Evolutionary conservation across 2,113 vertebrate species (phyloP), one percentile per base, ranked within the genome.

Genomic region (Orthonyx spaldingii): DNA sequence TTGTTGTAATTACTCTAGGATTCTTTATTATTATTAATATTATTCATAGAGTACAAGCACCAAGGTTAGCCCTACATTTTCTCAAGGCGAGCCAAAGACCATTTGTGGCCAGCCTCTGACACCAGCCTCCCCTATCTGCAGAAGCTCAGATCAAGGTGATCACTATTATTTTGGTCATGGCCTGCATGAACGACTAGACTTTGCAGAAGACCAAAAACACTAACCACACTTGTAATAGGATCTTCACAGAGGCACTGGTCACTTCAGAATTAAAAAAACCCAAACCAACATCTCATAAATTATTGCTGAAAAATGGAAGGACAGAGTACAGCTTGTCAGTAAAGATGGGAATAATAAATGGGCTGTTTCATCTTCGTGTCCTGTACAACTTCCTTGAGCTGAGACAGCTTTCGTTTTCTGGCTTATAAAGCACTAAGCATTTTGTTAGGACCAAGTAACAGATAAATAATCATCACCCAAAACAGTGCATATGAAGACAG

Each of bases 1-100:
- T 94, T 97, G 72, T 90, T 95, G 84, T 84, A 95, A 97, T 97
- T 87, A 89, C 42, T 74, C 97, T 64, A 75, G 78, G 79, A 96
- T 94, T 96, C 79, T 59, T 93, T 96, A 24, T 24, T 56, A 59
- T 89, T 92, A 63, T 92, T 94, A 68, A 94, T 97, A 86, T 95
- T 93, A 93, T 95, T 95, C 85, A 90, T 59, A 32, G 84, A 52
- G 37, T 46, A 93, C 69, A 89, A 74, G 46, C 65, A 93, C 9
- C 63, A 89, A 80, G 53, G 57, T 83, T 84, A 87, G 80, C 69
- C 60, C 44, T 80, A 71, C 49, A 46, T 83, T 84, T 64, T 78
- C 70, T 79, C 3, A 10, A 78, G 41, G 76, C 83, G 82, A 84
- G 64, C 3, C 63, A 69, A 82, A 78, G 85, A n/a, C 37, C 65